These are phyloP conservation scores for Pocota personata DNA, from an alignment of 2,888 invertebrate species.

Conservation along the genomic window DNA sequence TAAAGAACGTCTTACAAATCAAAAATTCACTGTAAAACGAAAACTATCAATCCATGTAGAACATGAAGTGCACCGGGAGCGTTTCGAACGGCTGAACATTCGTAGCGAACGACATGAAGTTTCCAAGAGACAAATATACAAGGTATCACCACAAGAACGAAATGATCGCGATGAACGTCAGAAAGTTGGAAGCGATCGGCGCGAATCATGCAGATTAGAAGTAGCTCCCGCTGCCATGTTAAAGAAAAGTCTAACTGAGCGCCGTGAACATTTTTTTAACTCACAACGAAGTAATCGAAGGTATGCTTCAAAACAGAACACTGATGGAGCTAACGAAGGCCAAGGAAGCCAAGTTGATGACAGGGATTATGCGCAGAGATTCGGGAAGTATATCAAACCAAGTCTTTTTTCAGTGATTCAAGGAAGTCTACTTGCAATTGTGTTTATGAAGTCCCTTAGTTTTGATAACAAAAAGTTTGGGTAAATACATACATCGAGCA, in stretches of 20 bases:
- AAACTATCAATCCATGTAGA: too few species aligned
- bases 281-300: neutral
- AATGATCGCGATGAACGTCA: neutral
- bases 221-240: too few species aligned
- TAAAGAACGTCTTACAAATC: neutral
- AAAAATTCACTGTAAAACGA: too few species aligned
- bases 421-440: conserved; percentile 69
- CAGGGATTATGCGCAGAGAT: neutral
- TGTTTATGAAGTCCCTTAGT: conserved; percentile 72
- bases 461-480: conserved; percentile 60
- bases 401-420: conserved; percentile 70
- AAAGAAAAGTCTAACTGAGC: neutral
- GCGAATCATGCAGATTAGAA: neutral
- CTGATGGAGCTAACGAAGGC: neutral
- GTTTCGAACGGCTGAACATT: too few species aligned
- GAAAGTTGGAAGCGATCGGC: neutral
- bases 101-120: too few species aligned
- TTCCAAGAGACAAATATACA: too few species aligned
- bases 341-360: neutral
- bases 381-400: conserved; percentile 39
- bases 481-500: conserved; percentile 52
- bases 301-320: neutral
- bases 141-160: neutral
- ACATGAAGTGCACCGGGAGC: too few species aligned
- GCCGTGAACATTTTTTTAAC: neutral